Evolutionary conservation across 2,888 invertebrate genomes (phyloP).

Genomic region (Carcina quercana): DNA sequence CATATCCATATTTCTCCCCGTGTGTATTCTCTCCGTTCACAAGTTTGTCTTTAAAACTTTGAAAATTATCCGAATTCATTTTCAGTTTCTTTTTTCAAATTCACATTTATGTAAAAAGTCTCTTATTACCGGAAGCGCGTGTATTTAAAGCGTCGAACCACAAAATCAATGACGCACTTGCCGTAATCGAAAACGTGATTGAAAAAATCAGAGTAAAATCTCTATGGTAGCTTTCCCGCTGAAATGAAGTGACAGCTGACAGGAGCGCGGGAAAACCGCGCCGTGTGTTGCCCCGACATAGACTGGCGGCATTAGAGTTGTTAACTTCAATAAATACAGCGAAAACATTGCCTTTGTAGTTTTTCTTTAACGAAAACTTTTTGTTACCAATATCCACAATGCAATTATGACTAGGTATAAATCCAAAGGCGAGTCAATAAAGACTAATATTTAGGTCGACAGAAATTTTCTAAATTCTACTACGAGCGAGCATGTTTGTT

Average conservation of each 20-base stretch:
- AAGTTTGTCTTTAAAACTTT: constrained; percentile 23
- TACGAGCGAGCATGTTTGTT: too few relatives aligned
- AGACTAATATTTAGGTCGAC: too few relatives aligned
- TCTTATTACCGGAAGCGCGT: constrained; percentile 23
- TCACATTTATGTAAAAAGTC: constrained; percentile 4
- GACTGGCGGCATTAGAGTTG: constrained; percentile 34
- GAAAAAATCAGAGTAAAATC: constrained; percentile 4
- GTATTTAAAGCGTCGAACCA: constrained; percentile 24
- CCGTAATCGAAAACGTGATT: constrained; percentile 5
- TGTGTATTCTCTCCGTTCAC: constrained; percentile 27
- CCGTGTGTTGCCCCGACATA: constrained; percentile 19
- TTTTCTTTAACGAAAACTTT: too few relatives aligned
- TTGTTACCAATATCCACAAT: too few relatives aligned
- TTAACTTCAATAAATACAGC: constrained; percentile 40
- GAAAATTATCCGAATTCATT: too few relatives aligned
- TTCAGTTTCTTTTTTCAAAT: constrained; percentile 6
- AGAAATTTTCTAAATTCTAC: too few relatives aligned
- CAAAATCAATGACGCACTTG: constrained; percentile 17
- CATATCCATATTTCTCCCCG: constrained; percentile 41
- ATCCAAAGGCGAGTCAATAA: too few relatives aligned
- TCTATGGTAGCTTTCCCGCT: constrained; percentile 11
- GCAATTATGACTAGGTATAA: too few relatives aligned
- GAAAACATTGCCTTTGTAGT: constrained; percentile 10
- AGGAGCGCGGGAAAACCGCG: constrained; percentile 9
- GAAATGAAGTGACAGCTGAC: constrained; percentile 6